Evolutionary conservation across 2,113 vertebrate species (phyloP), one percentile per base, ranked within the genome.

Genomic region (Marmota flaviventris): DNA sequence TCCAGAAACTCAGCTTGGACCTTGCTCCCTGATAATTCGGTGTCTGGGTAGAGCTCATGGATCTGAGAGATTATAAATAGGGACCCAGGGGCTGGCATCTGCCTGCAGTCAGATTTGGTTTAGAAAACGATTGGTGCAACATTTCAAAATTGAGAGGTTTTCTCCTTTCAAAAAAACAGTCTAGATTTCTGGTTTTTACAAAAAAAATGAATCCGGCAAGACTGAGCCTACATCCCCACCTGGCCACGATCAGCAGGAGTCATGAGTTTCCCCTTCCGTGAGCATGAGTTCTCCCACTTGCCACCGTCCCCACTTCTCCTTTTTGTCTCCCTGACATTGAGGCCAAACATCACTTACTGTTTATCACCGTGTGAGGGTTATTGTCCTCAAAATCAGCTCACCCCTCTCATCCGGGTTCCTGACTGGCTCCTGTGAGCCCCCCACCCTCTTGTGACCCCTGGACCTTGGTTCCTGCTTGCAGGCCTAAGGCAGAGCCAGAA

Each of bases 281-380:
- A 67, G 22, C 32, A 14, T 0, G 1, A 13, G 8, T 32, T 39
- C 75, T 48, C 72, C 72, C 32, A 0, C 56, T 63, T 63, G 48
- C 79, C 76, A 75, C 12, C 51, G 84, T 86, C 58, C 14, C 65
- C 81, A 53, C 81, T 51, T 17, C 70, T 84, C 85, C 89, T 58
- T 91, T 75, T 42, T 65, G 65, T 88, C 89, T 88, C 73, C 53
- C 37, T 45, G 42, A 81, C 32, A 14, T 1, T 13, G 27, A 90
- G 34, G 70, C 7, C 78, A 37, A 89, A 7, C 45, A 79, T 22
- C 18, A 22, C 0, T 45, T 48, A 9, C 27, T 88, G 2, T 53
- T 37, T 39, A 48, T 48, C 93, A 24, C 20, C 10, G 1, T 3
- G 3, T 1, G 0, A 29, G 10, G 45, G 20, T 22, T 87, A 11